Evolutionary conservation across 2,888 invertebrate genomes (phyloP).

Genomic region (Pinctada fucata): DNA sequence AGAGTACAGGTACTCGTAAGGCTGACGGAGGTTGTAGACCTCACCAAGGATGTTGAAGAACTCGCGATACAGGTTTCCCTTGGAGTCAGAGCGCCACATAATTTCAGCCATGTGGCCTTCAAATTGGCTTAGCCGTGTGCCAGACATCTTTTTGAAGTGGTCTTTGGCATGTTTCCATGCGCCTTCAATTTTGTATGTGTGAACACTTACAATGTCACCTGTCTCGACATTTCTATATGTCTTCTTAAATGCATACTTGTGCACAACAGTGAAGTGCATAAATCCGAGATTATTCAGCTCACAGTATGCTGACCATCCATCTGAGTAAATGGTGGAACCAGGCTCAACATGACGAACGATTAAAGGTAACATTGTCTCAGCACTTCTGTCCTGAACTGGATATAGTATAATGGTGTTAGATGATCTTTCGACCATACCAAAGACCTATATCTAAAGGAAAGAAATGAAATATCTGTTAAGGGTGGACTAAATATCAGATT

Average conservation of each 20-base stretch:
- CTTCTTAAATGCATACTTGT: conserved; percentile 20
- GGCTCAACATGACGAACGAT: conserved; percentile 25
- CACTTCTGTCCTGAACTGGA: conserved; percentile 12
- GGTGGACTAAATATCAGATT: no score
- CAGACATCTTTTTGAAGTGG: conserved; percentile 6
- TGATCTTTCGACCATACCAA: conserved; percentile 39
- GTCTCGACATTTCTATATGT: conserved; percentile 8
- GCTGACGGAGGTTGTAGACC: no score
- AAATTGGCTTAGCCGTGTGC: no score
- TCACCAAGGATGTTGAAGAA: no score
- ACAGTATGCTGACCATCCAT: conserved; percentile 24
- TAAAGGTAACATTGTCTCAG: conserved; percentile 15
- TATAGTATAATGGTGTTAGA: conserved; percentile 29
- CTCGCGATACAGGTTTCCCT: no score
- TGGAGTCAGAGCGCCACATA: no score
- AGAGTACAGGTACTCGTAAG: no score
- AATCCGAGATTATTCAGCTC: conserved; percentile 22
- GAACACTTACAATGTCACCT: not conserved
- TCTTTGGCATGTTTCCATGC: conserved; percentile 11
- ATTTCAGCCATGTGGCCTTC: no score
- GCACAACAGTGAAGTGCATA: conserved; percentile 32
- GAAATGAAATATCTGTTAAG: no score
- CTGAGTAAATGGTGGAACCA: conserved; percentile 14
- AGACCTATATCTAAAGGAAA: conserved; percentile 41
- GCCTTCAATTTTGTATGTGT: not conserved